Conservation (phyloP, 2,888 invertebrate species). For the Noctua comes region DNA sequence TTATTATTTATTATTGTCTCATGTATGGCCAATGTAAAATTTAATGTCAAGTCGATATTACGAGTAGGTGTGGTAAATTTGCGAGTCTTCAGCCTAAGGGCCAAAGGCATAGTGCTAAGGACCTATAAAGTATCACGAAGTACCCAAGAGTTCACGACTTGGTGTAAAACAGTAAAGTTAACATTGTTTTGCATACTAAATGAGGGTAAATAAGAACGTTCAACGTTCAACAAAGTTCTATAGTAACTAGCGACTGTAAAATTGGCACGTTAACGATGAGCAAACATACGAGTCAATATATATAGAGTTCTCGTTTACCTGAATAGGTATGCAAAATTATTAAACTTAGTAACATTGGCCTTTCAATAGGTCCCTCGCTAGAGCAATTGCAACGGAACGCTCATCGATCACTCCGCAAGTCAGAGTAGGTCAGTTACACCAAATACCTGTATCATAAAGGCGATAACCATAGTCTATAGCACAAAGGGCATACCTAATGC, state of each 20-base stretch:
- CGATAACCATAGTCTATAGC: neutral
- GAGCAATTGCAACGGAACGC: neutral
- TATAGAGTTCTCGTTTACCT: constrained; percentile 2
- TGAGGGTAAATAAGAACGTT: constrained; percentile 30
- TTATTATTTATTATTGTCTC: too few species aligned
- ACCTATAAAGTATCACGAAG: neutral
- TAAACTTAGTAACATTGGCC: neutral
- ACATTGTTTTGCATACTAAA: constrained; percentile 30
- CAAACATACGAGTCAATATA: constrained; percentile 42
- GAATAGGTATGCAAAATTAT: neutral
- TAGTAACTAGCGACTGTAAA: constrained; percentile 18
- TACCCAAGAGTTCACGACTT: constrained; percentile 15
- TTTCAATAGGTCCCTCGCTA: neutral
- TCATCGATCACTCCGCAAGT: neutral
- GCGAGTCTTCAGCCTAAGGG: neutral
- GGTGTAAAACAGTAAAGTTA: neutral
- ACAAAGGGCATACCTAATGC: neutral
- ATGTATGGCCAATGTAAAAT: neutral
- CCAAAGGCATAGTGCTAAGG: neutral
- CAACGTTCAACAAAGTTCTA: neutral
- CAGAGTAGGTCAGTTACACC: neutral
- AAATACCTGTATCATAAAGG: neutral
- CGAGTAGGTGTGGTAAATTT: neutral
- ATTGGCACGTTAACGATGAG: constrained; percentile 24
- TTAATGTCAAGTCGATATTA: neutral